A percentile compares a stretch with the other conserved stretches of the same genome.
phyloP scores from a whole-genome alignment of 2,113 vertebrate genomes.

The Pontoporia blainvillei region DNA sequence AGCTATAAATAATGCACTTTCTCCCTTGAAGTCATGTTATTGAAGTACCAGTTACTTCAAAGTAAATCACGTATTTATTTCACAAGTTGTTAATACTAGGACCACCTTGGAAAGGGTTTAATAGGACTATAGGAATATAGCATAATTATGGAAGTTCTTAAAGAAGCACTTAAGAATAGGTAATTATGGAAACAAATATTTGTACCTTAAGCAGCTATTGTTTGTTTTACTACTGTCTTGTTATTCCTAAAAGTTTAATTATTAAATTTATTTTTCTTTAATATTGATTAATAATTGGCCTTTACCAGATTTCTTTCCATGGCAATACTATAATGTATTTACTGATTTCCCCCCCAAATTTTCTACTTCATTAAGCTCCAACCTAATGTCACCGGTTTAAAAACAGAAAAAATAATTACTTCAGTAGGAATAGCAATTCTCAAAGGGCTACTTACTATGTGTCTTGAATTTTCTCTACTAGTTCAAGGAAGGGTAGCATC shows the following conservation, averaged over 20 bases:
- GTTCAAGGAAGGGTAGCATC: background rate
- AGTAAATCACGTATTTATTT: background rate
- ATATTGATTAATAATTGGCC: background rate
- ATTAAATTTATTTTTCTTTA: background rate
- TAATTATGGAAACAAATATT: conserved; percentile 23
- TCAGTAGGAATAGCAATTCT: background rate
- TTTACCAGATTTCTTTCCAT: background rate
- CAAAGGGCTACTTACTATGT: background rate
- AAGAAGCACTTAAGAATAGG: background rate
- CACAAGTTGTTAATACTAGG: background rate
- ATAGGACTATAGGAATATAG: background rate
- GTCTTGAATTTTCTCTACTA: background rate
- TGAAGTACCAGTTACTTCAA: background rate
- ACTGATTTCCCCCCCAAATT: no score
- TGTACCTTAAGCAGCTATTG: background rate
- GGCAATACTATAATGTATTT: background rate
- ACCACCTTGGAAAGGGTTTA: background rate
- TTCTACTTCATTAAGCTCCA: background rate
- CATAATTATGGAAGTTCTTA: background rate
- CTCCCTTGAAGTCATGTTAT: background rate
- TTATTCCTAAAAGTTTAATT: conserved; percentile 23
- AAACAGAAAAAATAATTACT: background rate
- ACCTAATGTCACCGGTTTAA: background rate
- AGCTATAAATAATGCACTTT: background rate
- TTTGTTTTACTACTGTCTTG: background rate